phyloP scores from a whole-genome alignment of 1,140 invertebrate species.

The Elymnias hypermnestra region DNA sequence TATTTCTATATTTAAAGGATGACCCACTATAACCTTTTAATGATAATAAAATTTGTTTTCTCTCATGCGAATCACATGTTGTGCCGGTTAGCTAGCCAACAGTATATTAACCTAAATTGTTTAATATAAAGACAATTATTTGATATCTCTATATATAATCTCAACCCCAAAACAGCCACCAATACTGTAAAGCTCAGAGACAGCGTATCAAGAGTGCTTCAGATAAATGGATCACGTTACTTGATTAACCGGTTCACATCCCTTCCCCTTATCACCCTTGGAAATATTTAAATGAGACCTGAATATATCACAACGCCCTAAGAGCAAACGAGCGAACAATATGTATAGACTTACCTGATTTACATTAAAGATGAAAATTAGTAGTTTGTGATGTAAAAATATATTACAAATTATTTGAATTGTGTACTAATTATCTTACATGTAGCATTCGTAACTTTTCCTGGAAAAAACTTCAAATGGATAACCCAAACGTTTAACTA shows the following conservation, averaged over 20 bases:
- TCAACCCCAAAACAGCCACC: slow-evolving; percentile 48
- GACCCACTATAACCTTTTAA: no score
- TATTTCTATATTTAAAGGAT: no score
- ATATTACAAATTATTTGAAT: no score
- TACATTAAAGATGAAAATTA: slow-evolving; percentile 58
- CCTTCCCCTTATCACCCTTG: slow-evolving; percentile 66
- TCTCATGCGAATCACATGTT: no score
- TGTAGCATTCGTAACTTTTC: no score
- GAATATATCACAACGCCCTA: slow-evolving; percentile 66
- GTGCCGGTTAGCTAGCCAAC: no score
- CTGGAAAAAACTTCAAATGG: no score
- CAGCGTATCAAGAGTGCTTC: slow-evolving; percentile 67
- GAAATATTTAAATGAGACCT: slow-evolving; percentile 70
- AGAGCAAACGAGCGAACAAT: slow-evolving; percentile 47
- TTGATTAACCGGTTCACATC: slow-evolving; percentile 70
- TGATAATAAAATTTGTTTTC: no score
- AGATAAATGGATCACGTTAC: slow-evolving; percentile 74
- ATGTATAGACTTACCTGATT: slow-evolving; percentile 50
- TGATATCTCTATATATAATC: slow-evolving; percentile 35
- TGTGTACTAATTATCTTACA: no score
- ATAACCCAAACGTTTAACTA: no score
- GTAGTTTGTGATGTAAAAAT: neutral
- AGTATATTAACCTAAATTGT: no score
- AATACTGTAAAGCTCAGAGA: slow-evolving; percentile 63
- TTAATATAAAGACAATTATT: no score